phyloP scores from a whole-genome alignment of 1,140 invertebrate species.

The Brachionus rotundiformis region DNA sequence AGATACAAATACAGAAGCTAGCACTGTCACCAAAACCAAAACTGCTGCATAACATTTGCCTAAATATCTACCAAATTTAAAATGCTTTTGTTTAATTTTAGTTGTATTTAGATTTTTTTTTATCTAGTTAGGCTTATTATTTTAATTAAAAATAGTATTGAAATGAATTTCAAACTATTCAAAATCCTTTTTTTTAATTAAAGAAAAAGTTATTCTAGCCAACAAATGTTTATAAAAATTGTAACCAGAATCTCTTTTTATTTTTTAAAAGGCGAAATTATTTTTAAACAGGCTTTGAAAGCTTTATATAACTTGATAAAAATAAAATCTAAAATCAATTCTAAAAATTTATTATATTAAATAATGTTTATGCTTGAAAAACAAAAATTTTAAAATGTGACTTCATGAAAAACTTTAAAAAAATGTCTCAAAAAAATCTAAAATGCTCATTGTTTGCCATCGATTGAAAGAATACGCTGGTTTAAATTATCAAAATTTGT shows the following conservation, averaged over 20 bases:
- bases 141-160: not conserved
- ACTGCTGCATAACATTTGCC: not conserved
- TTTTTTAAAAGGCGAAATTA: too few species aligned
- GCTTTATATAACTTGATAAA: not conserved
- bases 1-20: not conserved
- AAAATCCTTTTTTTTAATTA: too few species aligned
- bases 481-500: constrained; percentile 39
- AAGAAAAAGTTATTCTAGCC: too few species aligned
- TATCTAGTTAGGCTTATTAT: not conserved
- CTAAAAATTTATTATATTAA: constrained; percentile 5
- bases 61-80: not conserved
- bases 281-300: not conserved
- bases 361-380: not conserved
- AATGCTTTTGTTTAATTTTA: not conserved
- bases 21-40: not conserved
- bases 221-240: too few species aligned
- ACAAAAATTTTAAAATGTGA: constrained; percentile 17
- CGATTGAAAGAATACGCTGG: constrained; percentile 11
- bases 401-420: not conserved
- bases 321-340: not conserved
- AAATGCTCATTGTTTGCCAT: constrained; percentile 14
- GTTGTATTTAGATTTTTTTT: not conserved
- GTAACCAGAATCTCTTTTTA: too few species aligned
- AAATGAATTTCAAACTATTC: too few species aligned
- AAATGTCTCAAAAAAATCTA: not conserved